Conservation (phyloP, 2,113 vertebrate genomes). For the Xyrauchen texanus region DNA sequence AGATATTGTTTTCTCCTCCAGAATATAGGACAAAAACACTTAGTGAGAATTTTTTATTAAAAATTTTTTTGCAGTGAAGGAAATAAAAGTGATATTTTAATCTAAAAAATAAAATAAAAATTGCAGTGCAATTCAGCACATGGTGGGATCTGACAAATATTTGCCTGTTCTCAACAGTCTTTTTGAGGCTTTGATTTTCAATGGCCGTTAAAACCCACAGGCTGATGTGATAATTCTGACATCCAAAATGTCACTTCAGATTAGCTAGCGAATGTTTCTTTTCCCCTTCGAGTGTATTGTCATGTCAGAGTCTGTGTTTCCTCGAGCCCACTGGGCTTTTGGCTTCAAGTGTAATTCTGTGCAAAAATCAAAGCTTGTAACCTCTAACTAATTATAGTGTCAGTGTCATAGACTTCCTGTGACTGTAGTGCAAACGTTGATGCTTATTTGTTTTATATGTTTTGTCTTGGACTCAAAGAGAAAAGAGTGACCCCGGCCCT, state of each 20-base stretch:
- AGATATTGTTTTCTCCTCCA: too few relatives aligned
- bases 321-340: neutral
- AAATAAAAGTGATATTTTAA: too few relatives aligned
- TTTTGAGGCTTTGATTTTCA: slow-evolving; percentile 54
- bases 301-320: slow-evolving; percentile 41
- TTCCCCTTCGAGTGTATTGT: slow-evolving; percentile 58
- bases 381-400: slow-evolving; percentile 42
- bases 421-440: neutral
- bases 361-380: slow-evolving; percentile 26
- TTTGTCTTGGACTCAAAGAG: neutral
- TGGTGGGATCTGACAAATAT: slow-evolving; percentile 37
- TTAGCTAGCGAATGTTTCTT: slow-evolving; percentile 62
- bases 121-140: neutral
- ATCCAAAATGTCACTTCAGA: slow-evolving; percentile 67
- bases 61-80: too few relatives aligned
- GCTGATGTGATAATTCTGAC: slow-evolving; percentile 73
- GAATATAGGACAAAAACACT: too few relatives aligned
- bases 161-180: slow-evolving; percentile 60
- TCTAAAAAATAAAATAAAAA: neutral
- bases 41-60: too few relatives aligned
- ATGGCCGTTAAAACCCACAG: slow-evolving; percentile 70
- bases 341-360: neutral
- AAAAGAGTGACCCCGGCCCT: neutral
- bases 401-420: neutral
- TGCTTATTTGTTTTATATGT: neutral